A percentile compares a stretch with the other conserved stretches of the same genome.
These are phyloP conservation scores for Rhagophthalmus giganteus DNA, from an alignment of 2,888 invertebrate species.

Conservation along the genomic window DNA sequence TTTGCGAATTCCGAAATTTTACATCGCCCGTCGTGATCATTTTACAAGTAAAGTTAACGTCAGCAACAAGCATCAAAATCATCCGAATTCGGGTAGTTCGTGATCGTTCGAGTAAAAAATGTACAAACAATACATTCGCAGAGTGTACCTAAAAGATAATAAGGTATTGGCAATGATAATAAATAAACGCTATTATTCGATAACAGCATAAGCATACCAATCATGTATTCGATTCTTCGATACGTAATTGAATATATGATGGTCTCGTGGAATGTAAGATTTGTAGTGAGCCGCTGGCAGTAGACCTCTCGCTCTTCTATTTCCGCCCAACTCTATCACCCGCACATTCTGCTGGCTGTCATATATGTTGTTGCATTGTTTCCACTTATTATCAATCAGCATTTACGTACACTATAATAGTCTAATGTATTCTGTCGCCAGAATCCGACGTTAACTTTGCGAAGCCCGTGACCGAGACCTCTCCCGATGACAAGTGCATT, in stretches of 20 bases:
- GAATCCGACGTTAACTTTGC: slow-evolving; percentile 6
- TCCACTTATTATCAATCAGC: slow-evolving; percentile 26
- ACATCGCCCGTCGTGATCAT: too few species aligned
- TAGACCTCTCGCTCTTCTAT: slow-evolving; percentile 28
- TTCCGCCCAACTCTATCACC: slow-evolving; percentile 18
- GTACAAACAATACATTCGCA: slow-evolving; percentile 18
- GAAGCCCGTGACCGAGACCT: slow-evolving; percentile 20
- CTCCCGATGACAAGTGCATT: slow-evolving; percentile 20
- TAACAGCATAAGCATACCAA: slow-evolving; percentile 18
- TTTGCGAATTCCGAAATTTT: too few species aligned
- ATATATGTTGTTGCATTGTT: slow-evolving; percentile 25
- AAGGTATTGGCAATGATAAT: slow-evolving; percentile 19
- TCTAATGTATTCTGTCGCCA: slow-evolving; percentile 29
- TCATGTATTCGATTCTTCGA: slow-evolving; percentile 36
- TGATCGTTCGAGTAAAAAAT: slow-evolving; percentile 9
- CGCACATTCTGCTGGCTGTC: slow-evolving; percentile 21
- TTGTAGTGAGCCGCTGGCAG: slow-evolving; percentile 39
- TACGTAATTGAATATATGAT: slow-evolving; percentile 40
- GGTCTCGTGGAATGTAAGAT: slow-evolving; percentile 43
- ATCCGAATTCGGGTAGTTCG: background rate
- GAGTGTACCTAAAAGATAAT: slow-evolving; percentile 23
- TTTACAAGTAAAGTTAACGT: too few species aligned
- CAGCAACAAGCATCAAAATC: too few species aligned
- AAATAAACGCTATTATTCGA: slow-evolving; percentile 23
- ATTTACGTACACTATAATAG: slow-evolving; percentile 20